Evolutionary conservation across 2,113 vertebrate species (phyloP), one percentile per base, ranked within the genome.

Genomic region (Hyperoodon ampullatus): DNA sequence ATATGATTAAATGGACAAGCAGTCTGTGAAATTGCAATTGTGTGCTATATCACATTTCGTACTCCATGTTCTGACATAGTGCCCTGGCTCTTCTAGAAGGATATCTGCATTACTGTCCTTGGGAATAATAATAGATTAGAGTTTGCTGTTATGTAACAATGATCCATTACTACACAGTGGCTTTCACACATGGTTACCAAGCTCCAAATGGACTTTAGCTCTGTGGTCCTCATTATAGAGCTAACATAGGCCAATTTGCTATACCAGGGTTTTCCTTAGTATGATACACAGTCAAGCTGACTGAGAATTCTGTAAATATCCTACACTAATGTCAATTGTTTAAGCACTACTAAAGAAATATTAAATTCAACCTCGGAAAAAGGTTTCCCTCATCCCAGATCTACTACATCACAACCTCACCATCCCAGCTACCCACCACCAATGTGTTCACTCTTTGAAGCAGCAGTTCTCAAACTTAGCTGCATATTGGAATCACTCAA

Each of bases 61-160:
- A 42, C 77, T 86, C 26, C 30, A 42, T 6, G 8, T 85, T 89
- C 65, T 88, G 68, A 77, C 61, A 71, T 21, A 44, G 72, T 63
- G n/a, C 24, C 63, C 35, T 60, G 80, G 15, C 30, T 96, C 82
- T 97, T 84, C 88, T 92, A 83, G 55, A 88, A 96, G 50, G 60
- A 88, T 44, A 68, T 63, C 72, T 87, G 80, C 68, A 42, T 90
- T 86, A 35, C 91, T 94, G 58, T 90, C 68, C 63, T 92, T 96
- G 77, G 70, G 53, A 95, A 85, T 74, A 87, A 92, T 85, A 97
- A 87, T 89, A 90, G 50, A 78, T 42, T 75, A 77, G 92, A 95
- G 72, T 72, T 81, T 96, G 15, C 47, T 18, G 33, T 90, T 95
- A 83, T 44, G 47, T 87, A 92, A 94, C 88, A 61, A 42, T 24